These are phyloP conservation scores for Hemicordylus capensis DNA, from an alignment of 2,113 vertebrate genomes.

Conservation along the genomic window DNA sequence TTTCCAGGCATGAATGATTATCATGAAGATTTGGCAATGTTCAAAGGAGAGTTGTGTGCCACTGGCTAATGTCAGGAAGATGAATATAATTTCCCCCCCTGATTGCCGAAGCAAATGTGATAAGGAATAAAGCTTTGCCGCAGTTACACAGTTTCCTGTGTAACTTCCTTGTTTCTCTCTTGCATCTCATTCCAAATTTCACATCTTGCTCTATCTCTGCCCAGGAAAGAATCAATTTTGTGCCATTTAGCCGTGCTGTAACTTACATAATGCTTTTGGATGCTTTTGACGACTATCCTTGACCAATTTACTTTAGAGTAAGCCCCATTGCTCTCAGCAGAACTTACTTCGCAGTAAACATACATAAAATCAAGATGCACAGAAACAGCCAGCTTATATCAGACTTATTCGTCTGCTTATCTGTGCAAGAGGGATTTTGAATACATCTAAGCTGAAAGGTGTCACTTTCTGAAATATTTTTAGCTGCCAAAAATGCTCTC, in stretches of 20 bases:
- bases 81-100: conserved; percentile 9
- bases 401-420: background rate
- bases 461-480: too few relatives aligned
- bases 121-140: background rate
- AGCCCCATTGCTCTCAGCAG: too few relatives aligned
- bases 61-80: conserved; percentile 16
- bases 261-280: accelerated
- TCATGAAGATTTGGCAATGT: conserved; percentile 20
- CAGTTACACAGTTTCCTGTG: background rate
- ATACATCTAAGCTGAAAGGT: background rate
- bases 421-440: background rate
- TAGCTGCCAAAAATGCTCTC: too few relatives aligned
- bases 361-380: too few relatives aligned
- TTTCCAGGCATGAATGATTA: conserved; percentile 26
- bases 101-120: conserved; percentile 22
- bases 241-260: background rate
- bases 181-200: background rate
- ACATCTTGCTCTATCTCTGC: background rate
- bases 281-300: background rate
- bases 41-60: background rate
- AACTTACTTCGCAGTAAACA: too few relatives aligned
- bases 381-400: background rate
- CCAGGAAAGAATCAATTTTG: background rate
- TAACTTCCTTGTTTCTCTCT: conserved; percentile 10
- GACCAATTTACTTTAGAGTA: background rate